Evolutionary conservation across 2,888 invertebrate genomes (phyloP), one percentile per base, ranked within the genome.

Genomic region (Drosophila pseudotalamancana): DNA sequence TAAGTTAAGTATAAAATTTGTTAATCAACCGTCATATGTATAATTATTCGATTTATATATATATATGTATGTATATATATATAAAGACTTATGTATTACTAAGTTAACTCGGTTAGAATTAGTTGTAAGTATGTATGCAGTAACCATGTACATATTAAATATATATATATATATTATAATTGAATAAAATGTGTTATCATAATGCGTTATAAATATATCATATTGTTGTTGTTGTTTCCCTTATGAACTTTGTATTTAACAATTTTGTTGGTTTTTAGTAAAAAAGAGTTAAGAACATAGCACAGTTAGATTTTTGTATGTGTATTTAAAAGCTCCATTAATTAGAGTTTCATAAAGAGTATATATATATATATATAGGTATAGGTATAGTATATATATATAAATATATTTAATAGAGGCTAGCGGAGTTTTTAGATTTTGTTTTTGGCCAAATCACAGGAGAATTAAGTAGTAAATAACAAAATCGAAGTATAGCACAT

Each of bases 381-480:
- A 53, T 53, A 31, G 11, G 16, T 53, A 32, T 45, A 34, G 9
- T 35, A 49, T 48, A 21, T 43, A 45, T 63, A 40, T 63, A 67
- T 59, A 25, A 67, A 66, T 60, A 67, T 51, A 39, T 55, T 59
- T 14, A 27, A 19, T 67, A 59, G 57, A 72, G 51, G 50, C 60
- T 50, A 57, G 54, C 43, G 50, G 31, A 61, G 51, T 56, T 53
- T 69, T 69, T 50, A 23, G 23, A 12, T 31, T 9, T 12, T 21
- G 19, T 42, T 56, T 73, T 74, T 74, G 74, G 74, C 74, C 76
- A 75, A 74, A 74, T 74, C 74, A 75, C 74, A 74, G 74, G 74
- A 74, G 74, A 74, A 74, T 74, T 72, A 73, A n/a, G 63, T 63
- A 71, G 63, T 75, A 54, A 45, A 45, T 62, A 74, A 54, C 56